Conservation (phyloP, 2,888 invertebrate genomes). For the Pelosia muscerda region DNA sequence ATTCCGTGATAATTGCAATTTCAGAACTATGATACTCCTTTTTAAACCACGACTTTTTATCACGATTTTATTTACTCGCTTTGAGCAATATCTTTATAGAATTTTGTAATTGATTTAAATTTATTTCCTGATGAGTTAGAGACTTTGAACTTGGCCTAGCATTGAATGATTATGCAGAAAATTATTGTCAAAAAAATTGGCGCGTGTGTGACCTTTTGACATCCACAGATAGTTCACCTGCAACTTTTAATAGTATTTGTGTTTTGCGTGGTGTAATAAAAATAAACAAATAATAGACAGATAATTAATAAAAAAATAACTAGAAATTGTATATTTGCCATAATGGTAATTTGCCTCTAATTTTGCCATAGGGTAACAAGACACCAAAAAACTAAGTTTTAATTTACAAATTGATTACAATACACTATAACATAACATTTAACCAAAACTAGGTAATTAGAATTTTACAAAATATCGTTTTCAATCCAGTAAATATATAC, state of each 20-base stretch:
- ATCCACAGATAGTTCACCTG: too few relatives aligned
- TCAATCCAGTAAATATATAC: neutral
- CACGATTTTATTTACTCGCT: neutral
- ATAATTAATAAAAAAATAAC: too few relatives aligned
- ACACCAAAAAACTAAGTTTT: too few relatives aligned
- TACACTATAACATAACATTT: neutral
- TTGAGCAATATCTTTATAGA: neutral
- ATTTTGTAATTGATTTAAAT: neutral
- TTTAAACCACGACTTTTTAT: neutral
- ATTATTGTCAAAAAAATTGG: neutral
- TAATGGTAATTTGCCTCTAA: too few relatives aligned
- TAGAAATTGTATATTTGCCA: too few relatives aligned
- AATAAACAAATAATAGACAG: too few relatives aligned
- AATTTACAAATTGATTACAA: neutral
- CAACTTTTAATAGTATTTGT: too few relatives aligned
- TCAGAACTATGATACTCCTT: neutral
- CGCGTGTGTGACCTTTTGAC: too few relatives aligned
- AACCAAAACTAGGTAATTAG: neutral
- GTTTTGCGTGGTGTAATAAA: too few relatives aligned
- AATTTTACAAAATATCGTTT: neutral
- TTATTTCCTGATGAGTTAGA: neutral
- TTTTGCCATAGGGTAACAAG: too few relatives aligned
- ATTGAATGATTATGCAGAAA: constrained; percentile 1
- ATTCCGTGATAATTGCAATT: constrained; percentile 1
- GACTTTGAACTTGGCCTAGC: neutral